Base-by-base conservation (phyloP, 2,113 vertebrate genomes). In the Lasiurus borealis region DNA sequence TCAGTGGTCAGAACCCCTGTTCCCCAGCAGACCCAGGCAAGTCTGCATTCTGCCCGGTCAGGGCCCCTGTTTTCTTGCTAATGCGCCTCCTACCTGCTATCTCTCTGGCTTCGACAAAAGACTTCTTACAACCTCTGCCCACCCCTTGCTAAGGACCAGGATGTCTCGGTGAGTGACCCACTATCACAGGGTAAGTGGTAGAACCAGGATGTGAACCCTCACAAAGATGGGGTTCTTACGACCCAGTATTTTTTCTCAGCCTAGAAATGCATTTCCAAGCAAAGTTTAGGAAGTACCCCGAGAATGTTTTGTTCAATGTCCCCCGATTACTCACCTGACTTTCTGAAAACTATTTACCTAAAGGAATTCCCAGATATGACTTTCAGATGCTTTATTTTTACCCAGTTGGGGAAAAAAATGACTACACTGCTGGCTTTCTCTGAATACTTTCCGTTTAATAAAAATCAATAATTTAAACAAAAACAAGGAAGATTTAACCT, bases 91-190 rank as follows among this genome's bases (percentile, higher is more conserved):
- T 85, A 82, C 48, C 29, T 91, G 29, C 73, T 73, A 16, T 82
- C 71, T 84, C 64, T 52, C 8, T 75, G 46, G 31, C 27, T 97
- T 95, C 84, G 8, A 90, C 46, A 76, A 95, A 84, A 68, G 44
- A 34, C 5, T 19, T n/a, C 50, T 84, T 50, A 31, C 13, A 34
- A 92, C 75, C 54, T 71, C 66, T 46, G 11, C 29, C 19, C 34
- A 54, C 19, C n/a, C 13, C 34, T n/a, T 72, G 29, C 21, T 59
- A 78, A 86, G 21, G 9, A 36, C 57, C 64, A 72, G 59, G 75
- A 83, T 81, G n/a, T 80, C 57, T 62, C 29, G 93, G 12, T 62
- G 40, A 52, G 80, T 88, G 16, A 40, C n/a, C 52, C n/a, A 50
- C 0, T 59, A 84, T 29, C 69, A 80, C 23, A 66, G 1, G 73